Conservation (phyloP, 2,797 vertebrate genomes). For the Gymnothorax reevesii region DNA sequence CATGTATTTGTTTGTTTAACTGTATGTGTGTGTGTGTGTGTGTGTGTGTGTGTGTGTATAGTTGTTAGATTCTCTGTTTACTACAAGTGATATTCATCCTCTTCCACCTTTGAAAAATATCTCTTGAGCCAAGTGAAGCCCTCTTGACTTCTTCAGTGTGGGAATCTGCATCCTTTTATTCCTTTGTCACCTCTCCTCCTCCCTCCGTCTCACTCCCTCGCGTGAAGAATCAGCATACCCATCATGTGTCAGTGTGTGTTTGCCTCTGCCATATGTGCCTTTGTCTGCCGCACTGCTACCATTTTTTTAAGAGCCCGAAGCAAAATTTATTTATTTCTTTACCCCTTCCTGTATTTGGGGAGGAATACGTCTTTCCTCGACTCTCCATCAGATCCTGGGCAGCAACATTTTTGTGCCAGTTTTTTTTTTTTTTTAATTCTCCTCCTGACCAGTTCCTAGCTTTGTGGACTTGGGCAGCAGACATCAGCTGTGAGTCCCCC, state of each 20-base stretch:
- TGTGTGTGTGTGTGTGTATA: neutral
- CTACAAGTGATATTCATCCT: constrained; percentile 61
- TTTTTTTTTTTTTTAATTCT: neutral
- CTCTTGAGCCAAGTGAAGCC: constrained; percentile 46
- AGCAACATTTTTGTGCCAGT: neutral
- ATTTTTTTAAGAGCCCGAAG: constrained; percentile 57
- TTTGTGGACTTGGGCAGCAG: neutral
- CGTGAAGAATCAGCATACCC: constrained; percentile 46
- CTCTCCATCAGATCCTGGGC: constrained; percentile 2
- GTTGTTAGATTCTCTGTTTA: neutral
- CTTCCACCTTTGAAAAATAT: constrained; percentile 46
- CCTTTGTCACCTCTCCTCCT: constrained; percentile 52
- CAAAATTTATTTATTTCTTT: constrained; percentile 52
- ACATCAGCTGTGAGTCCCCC: neutral
- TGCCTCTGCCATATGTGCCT: constrained; percentile 13
- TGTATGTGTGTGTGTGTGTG: neutral
- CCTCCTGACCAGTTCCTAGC: neutral
- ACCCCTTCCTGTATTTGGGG: constrained; percentile 46
- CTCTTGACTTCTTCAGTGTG: constrained; percentile 50
- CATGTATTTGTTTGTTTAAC: too few relatives aligned
- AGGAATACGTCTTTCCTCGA: constrained; percentile 48
- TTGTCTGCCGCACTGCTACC: constrained; percentile 17
- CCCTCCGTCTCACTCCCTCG: constrained; percentile 53
- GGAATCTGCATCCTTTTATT: constrained; percentile 34
- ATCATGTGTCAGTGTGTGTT: constrained; percentile 49